Base-by-base conservation (phyloP, 2,797 vertebrate genomes). In the Chloroceryle inda region DNA sequence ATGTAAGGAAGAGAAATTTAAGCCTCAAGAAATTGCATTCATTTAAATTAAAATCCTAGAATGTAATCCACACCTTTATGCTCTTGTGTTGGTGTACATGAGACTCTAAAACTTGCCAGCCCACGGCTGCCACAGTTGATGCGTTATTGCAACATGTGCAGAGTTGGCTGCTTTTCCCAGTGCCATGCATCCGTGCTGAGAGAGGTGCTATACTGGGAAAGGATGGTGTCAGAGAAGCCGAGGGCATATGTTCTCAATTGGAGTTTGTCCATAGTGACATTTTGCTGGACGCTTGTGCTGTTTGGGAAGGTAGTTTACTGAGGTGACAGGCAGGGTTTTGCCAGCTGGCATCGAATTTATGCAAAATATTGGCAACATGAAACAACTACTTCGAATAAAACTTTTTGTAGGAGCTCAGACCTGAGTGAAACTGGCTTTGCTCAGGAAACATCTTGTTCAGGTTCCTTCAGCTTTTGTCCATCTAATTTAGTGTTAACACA, bases 11-110 rank as follows among this genome's bases (percentile, higher is more conserved):
- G 29, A 53, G 22, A 15, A 72, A 80, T 59, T 58, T 85, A 77
- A 78, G 21, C 45, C 27, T 84, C 21, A 27, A 53, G 61, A 64
- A 75, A 81, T 8, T 13, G 2, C 63, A 4, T 64, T 82, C 0
- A 44, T 89, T 89, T 76, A 24, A 91, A 79, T 80, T 92, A 82
- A 92, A 88, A 79, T 79, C 37, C 17, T 76, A 23, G 40, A 83
- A 63, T 64, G 64, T 20, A 52, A 26, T 79, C 81, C 40, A 67
- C 31, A n/a, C 29, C 7, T 44, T 38, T 66, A 40, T 64, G 26
- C 53, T 87, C 52, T 29, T 61, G 16, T 44, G 31, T 29, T 68
- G 58, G 3, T 84, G 63, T 45, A 47, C 33, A 5, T 11, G 45
- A 38, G n/a, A 19, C 69, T 86, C 75, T 49, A 29, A 42, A 90